phyloP scores from a whole-genome alignment of 2,888 invertebrate species.

The Caenorhabditis sp. region DNA sequence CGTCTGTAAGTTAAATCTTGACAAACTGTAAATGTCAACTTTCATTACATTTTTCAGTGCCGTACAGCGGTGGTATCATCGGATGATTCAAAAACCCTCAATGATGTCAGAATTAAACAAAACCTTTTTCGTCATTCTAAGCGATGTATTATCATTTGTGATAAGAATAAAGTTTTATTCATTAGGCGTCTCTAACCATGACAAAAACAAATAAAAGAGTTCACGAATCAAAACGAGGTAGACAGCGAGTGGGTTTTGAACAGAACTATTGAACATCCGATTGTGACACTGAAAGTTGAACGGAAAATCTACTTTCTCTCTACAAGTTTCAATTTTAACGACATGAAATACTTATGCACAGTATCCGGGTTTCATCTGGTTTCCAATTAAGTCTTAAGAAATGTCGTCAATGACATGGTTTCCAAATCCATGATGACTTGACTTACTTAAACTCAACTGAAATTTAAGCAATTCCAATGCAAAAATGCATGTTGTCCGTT shows the following conservation, averaged over 20 bases:
- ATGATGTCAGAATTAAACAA: constrained; percentile 45
- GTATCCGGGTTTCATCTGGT: too few species aligned
- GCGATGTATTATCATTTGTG: constrained; percentile 53
- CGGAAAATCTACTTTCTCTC: too few species aligned
- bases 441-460: too few species aligned
- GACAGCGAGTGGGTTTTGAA: too few species aligned
- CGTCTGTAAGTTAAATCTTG: constrained; percentile 67
- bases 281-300: too few species aligned
- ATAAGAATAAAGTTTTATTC: constrained; percentile 58
- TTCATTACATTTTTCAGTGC: constrained; percentile 58
- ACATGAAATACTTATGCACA: too few species aligned
- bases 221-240: not conserved
- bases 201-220: not conserved
- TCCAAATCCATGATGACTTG: too few species aligned
- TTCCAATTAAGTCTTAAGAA: too few species aligned
- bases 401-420: too few species aligned
- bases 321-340: too few species aligned
- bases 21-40: not conserved
- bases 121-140: constrained; percentile 47
- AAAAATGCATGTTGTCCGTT: constrained; percentile 13
- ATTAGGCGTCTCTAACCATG: constrained; percentile 3
- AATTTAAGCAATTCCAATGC: constrained; percentile 1
- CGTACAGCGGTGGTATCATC: constrained; percentile 70
- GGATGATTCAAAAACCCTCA: constrained; percentile 49
- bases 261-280: too few species aligned